Evolutionary conservation across 2,797 vertebrate genomes (phyloP), one percentile per base, ranked within the genome.

Genomic region (Oryzias dopingdopingensis): DNA sequence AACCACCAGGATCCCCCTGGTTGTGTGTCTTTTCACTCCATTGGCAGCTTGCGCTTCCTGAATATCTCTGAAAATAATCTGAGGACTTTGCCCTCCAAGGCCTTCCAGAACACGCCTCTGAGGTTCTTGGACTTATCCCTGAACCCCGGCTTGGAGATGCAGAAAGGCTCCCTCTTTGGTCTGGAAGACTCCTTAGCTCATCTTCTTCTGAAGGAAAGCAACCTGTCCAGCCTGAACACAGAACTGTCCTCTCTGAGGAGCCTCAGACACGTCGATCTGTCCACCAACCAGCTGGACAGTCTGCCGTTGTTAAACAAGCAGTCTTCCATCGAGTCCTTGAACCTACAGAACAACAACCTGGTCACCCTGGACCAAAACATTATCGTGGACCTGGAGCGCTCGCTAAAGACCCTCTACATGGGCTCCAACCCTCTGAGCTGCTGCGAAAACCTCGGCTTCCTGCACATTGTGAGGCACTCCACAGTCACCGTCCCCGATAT

Each of bases 381-480:
- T 22, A 90, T 97, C 65, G 79, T 88, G 0, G 88, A 87, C 8
- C 74, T 98, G 82, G 91, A 95, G 71, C 89, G 67, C 59, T 94
- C 94, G 0, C 91, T 99, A 2, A 93, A 91, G 67, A 94, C 90
- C 22, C 87, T 99, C 37, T 95, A 96, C 79, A 84, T 98, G 56
- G 85, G 91, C 2, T 95, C 94, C 10, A 99, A 98, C 68, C 96
- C 96, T 0, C 92, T 99, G 14, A 92, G 67, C 72, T 99, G 97
- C 90, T 99, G 97, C 0, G 90, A 88, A 59, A 98, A 96, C 23
- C 70, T 89, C 13, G 93, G 88, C 85, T 90, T 97, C 22, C 88
- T 94, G 0, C 86, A 89, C 0, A 90, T 96, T 87, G 86, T 96
- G 40, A 92, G 92, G 71, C 89, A 86, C 65, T 92, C 93, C 1